Conservation (phyloP, 2,797 vertebrate species). For the Falco concolor region DNA sequence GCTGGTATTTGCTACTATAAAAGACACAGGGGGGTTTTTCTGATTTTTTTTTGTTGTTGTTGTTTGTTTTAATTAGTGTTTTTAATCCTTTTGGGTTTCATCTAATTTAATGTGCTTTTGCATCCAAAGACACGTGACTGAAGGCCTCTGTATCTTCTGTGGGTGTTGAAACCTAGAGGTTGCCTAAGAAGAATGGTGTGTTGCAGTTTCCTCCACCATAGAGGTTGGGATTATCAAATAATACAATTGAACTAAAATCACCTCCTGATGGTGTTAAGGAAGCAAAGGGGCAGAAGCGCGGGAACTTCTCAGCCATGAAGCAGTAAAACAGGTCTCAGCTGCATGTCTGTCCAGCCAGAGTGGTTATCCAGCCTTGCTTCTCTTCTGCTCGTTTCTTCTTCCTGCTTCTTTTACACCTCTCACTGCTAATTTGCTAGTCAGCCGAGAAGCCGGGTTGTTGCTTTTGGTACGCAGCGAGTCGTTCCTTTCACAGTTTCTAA, state of each 20-base stretch:
- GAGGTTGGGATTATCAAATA: not conserved
- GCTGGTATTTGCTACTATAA: not conserved
- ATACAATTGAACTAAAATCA: not conserved
- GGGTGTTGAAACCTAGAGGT: not conserved
- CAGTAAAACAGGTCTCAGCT: not conserved
- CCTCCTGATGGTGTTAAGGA: not conserved
- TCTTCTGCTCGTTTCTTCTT: not conserved
- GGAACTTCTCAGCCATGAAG: not conserved
- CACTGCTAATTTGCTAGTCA: not conserved
- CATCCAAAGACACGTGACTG: not conserved
- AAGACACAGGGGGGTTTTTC: not conserved
- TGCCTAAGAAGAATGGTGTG: not conserved
- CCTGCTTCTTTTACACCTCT: not conserved
- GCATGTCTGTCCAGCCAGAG: rapidly evolving
- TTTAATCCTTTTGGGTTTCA: not conserved
- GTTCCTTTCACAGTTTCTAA: not conserved
- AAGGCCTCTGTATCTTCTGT: not conserved
- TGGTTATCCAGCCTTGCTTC: not conserved
- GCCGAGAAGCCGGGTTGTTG: not conserved
- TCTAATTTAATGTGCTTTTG: not conserved
- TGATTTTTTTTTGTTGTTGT: not conserved
- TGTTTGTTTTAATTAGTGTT: not conserved
- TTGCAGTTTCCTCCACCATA: not conserved
- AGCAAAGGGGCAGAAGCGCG: not conserved
- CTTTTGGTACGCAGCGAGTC: not conserved